phyloP scores from a whole-genome alignment of 2,888 invertebrate genomes.

The Acronicta alni region DNA sequence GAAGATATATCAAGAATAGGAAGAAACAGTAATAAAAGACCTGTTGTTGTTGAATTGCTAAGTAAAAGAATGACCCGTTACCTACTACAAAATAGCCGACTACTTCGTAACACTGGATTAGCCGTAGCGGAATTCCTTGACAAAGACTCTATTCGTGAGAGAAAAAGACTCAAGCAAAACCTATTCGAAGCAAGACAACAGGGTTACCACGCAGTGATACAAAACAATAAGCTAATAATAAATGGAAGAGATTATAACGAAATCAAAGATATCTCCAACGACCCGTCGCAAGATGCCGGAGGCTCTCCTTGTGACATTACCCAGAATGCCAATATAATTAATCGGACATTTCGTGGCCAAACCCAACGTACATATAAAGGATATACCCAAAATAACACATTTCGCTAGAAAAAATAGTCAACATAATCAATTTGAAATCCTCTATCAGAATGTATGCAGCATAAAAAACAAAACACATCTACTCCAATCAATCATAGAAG shows the following conservation, averaged over 20 bases:
- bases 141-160: not conserved
- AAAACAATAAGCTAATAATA: conserved; percentile 3
- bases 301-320: not conserved
- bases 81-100: conserved; percentile 1
- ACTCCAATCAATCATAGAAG: conserved; percentile 2
- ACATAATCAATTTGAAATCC: conserved; percentile 1
- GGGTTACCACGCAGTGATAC: not conserved
- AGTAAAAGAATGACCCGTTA: conserved; percentile 4
- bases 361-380: conserved; percentile 2
- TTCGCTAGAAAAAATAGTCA: conserved; percentile 1
- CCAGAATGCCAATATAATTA: conserved; percentile 1
- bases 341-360: conserved; percentile 1
- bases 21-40: not conserved
- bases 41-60: conserved; percentile 1
- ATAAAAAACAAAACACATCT: conserved; percentile 2
- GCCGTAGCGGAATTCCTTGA: conserved; percentile 1
- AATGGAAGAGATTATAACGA: not conserved
- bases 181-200: conserved; percentile 3
- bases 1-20: too few relatives aligned
- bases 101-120: conserved; percentile 1
- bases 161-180: not conserved
- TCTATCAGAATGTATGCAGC: conserved; percentile 2
- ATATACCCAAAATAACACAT: conserved; percentile 1
- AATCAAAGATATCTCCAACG: too few relatives aligned
- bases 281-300: too few relatives aligned